Percentiles rank a stretch among this genome's conserved stretches.
Conservation (phyloP, 2,113 vertebrate species). For the Sturnira hondurensis region DNA sequence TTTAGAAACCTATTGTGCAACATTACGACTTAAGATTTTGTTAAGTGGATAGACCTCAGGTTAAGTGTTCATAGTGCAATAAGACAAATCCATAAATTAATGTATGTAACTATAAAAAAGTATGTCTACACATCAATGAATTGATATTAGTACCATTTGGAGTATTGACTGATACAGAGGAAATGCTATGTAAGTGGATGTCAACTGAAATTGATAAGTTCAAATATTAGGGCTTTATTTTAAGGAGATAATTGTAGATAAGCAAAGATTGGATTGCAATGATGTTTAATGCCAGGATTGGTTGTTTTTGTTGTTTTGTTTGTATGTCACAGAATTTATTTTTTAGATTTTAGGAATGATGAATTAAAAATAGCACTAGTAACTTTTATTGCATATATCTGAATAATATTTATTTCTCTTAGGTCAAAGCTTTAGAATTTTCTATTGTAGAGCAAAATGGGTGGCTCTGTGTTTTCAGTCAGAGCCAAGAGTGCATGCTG, state of each 20-base stretch:
- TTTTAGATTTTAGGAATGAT: not conserved
- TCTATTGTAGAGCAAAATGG: not conserved
- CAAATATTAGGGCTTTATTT: slow-evolving; percentile 20
- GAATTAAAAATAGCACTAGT: not conserved
- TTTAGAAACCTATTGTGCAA: not conserved
- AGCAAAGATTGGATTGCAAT: not conserved
- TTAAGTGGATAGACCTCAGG: not conserved
- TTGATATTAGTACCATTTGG: not conserved
- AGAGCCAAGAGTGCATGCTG: not conserved
- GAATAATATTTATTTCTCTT: not conserved
- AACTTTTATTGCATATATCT: not conserved
- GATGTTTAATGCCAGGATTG: not conserved
- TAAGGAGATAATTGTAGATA: not conserved
- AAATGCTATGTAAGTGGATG: not conserved
- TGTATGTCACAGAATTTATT: not conserved
- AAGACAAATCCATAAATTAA: not conserved
- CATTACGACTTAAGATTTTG: not conserved
- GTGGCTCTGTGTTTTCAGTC: not conserved
- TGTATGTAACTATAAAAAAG: not conserved
- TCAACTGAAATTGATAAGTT: not conserved
- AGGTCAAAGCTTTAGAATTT: not conserved
- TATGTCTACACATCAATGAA: not conserved
- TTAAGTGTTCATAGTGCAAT: not conserved
- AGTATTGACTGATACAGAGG: not conserved
- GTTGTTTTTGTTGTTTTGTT: too few relatives aligned